Conservation (phyloP, 92 coral and sea anemone species). For the Palythoa grandiflora region DNA sequence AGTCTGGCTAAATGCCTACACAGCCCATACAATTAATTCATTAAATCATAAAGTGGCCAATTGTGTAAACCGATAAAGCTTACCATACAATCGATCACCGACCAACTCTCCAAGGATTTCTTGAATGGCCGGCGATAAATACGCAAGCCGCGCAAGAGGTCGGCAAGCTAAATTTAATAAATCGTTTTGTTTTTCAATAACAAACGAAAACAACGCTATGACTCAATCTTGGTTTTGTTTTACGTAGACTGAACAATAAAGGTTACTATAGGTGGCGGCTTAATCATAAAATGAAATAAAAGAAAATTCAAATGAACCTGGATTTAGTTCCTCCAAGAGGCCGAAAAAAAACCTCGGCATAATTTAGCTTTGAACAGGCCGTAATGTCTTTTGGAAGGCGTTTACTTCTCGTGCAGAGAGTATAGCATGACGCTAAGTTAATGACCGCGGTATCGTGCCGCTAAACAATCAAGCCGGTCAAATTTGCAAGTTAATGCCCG, state of each 20-base stretch:
- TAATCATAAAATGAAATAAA: conserved; percentile 31
- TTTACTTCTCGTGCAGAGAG: conserved; percentile 46
- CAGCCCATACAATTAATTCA: conserved; percentile 69
- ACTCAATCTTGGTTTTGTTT: conserved; percentile 39
- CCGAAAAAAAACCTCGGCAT: conserved; percentile 4
- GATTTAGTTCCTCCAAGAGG: conserved; percentile 32
- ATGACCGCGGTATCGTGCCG: conserved; percentile 48
- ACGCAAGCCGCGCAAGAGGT: conserved; percentile 48
- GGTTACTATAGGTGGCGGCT: conserved; percentile 54
- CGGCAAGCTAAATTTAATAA: conserved; percentile 50
- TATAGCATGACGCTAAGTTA: conserved; percentile 29
- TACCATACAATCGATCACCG: conserved; percentile 33
- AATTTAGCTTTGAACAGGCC: conserved; percentile 43
- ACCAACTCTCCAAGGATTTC: conserved; percentile 45
- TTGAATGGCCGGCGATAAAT: conserved; percentile 46
- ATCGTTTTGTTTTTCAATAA: conserved; percentile 45
- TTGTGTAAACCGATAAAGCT: conserved; percentile 63
- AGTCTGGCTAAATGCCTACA: conserved; percentile 62
- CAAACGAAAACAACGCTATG: conserved; percentile 55
- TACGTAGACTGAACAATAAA: conserved; percentile 42
- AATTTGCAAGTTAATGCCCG: conserved; percentile 51
- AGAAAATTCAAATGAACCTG: conserved; percentile 35
- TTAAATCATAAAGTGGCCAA: conserved; percentile 59
- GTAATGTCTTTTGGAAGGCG: conserved; percentile 47
- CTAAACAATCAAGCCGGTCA: conserved; percentile 46